Conservation (phyloP, 2,797 vertebrate genomes). For the Chromobotia macracanthus region DNA sequence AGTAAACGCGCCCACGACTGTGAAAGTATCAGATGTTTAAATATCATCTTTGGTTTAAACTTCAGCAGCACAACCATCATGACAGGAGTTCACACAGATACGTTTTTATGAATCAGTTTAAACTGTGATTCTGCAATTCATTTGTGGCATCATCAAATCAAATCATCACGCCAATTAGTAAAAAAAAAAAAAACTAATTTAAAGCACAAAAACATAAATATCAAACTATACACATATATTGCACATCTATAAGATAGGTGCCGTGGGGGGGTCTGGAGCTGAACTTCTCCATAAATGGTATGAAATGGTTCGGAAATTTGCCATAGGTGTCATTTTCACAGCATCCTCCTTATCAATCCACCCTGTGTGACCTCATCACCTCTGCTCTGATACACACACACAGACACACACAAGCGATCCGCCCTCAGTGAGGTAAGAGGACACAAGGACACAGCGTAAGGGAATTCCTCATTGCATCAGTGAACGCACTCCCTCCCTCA, state of each 20-base stretch:
- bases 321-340: conserved; percentile 10
- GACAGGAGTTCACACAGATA: too few relatives aligned
- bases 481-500: conserved; percentile 66
- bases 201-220: too few relatives aligned
- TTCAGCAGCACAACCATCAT: too few relatives aligned
- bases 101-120: too few relatives aligned
- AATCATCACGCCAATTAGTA: too few relatives aligned
- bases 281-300: conserved; percentile 2
- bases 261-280: neutral
- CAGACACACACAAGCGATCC: conserved; percentile 58
- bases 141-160: too few relatives aligned
- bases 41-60: neutral
- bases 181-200: too few relatives aligned
- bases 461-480: conserved; percentile 84
- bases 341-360: conserved; percentile 25
- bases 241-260: too few relatives aligned
- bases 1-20: neutral
- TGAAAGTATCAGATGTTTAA: neutral
- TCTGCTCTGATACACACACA: too few relatives aligned
- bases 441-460: conserved; percentile 69
- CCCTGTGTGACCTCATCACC: conserved; percentile 27
- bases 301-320: conserved; percentile 25
- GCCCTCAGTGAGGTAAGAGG: conserved; percentile 53
- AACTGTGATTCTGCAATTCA: too few relatives aligned
- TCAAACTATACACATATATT: too few relatives aligned